These are phyloP conservation scores for Cryptocheilus praepositus DNA, from an alignment of 2,888 invertebrate genomes.

Conservation along the genomic window DNA sequence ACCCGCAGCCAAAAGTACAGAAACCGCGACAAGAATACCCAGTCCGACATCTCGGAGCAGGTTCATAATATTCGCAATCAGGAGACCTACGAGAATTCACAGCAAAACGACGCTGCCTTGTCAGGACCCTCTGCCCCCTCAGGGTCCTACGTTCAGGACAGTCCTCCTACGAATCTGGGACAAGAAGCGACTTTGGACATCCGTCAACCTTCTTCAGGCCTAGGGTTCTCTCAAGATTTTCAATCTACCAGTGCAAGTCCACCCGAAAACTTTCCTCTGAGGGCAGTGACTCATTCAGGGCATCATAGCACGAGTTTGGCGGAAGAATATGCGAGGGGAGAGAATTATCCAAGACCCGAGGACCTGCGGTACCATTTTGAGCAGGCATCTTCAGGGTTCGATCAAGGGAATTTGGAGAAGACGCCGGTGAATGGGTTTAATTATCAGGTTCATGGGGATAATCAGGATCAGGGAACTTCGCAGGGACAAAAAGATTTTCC, in stretches of 20 bases:
- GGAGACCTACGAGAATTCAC: conserved; percentile 34
- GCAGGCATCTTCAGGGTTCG: conserved; percentile 15
- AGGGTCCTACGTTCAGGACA: too few species aligned
- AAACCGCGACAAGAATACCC: conserved; percentile 40
- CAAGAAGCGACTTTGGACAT: conserved; percentile 18
- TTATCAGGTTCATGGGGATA: conserved; percentile 56
- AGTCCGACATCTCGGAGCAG: conserved; percentile 21
- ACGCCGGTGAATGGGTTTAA: conserved; percentile 67
- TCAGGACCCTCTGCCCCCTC: conserved; percentile 12
- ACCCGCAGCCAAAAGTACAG: conserved; percentile 51
- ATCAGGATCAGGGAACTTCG: conserved; percentile 33
- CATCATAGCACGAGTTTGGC: conserved; percentile 20
- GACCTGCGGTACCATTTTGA: conserved; percentile 37
- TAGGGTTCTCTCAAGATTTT: conserved; percentile 47
- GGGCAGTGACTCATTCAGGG: conserved; percentile 25
- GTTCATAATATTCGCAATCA: conserved; percentile 49
- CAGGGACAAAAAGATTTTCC: conserved; percentile 54
- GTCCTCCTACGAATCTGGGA: too few species aligned
- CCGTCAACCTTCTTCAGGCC: conserved; percentile 17
- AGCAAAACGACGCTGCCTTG: conserved; percentile 19
- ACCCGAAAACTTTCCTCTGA: conserved; percentile 51
- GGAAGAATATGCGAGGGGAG: conserved; percentile 50
- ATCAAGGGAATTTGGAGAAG: conserved; percentile 44
- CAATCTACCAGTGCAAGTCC: conserved; percentile 40
- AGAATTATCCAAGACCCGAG: conserved; percentile 48